phyloP scores from a whole-genome alignment of 2,888 invertebrate genomes.

The Leptopilina myrica region DNA sequence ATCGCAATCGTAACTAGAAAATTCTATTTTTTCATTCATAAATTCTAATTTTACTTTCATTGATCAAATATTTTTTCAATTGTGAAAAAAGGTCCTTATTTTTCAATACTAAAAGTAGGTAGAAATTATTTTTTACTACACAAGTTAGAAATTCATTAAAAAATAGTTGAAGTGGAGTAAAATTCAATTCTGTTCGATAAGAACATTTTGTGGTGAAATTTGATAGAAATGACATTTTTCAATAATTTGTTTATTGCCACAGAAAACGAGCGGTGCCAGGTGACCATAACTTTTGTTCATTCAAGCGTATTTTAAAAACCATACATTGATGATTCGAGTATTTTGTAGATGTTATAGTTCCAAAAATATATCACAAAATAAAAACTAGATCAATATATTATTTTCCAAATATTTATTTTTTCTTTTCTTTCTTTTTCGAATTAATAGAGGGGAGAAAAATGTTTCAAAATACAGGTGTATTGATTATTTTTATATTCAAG shows the following conservation, averaged over 20 bases:
- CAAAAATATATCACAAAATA: neutral
- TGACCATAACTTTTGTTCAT: conserved; percentile 12
- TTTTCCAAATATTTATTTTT: neutral
- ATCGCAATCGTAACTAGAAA: no score
- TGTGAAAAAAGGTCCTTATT: no score
- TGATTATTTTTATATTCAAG: neutral
- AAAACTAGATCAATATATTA: neutral
- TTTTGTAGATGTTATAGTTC: neutral
- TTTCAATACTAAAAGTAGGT: no score
- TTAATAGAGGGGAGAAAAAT: neutral
- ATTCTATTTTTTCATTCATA: no score
- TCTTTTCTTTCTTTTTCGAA: neutral
- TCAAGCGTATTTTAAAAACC: conserved; percentile 12
- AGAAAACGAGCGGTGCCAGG: conserved; percentile 4
- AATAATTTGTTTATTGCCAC: neutral
- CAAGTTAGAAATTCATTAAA: no score
- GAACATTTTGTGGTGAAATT: neutral
- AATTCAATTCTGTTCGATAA: no score
- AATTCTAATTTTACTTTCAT: no score
- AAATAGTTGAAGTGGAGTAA: no score
- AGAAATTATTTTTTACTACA: no score
- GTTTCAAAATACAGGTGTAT: neutral
- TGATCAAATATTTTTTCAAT: no score
- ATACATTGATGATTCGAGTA: conserved; percentile 8
- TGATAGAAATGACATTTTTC: neutral